A percentile compares a stretch with the other conserved stretches of the same genome.
Conservation (phyloP, 2,888 invertebrate genomes). For the Trichogramma dendrolimi region DNA sequence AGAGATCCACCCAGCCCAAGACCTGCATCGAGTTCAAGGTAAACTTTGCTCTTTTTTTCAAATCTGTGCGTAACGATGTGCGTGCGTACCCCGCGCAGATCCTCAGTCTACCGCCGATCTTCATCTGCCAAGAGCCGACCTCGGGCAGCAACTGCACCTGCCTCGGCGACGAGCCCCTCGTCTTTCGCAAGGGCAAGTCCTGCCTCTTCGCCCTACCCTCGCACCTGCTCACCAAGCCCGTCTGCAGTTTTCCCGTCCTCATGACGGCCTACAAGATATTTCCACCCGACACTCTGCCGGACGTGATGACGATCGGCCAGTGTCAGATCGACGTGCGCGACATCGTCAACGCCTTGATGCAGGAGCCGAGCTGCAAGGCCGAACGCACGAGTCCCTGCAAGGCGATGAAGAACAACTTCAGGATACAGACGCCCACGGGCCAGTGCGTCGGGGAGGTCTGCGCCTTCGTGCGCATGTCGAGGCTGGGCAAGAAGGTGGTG, state of each 20-base stretch:
- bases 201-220: constrained; percentile 64
- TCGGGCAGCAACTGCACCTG: constrained; percentile 49
- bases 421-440: constrained; percentile 55
- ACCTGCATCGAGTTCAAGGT: constrained; percentile 62
- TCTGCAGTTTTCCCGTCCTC: constrained; percentile 58
- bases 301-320: constrained; percentile 61
- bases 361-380: constrained; percentile 34
- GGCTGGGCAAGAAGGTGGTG: constrained; percentile 63
- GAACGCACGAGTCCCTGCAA: constrained; percentile 56
- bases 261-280: constrained; percentile 60
- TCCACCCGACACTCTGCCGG: constrained; percentile 61
- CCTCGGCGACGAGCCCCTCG: constrained; percentile 50
- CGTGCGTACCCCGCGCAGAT: constrained; percentile 45
- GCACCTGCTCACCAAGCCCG: constrained; percentile 55
- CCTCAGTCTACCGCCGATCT: constrained; percentile 58
- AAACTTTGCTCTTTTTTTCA: constrained; percentile 10
- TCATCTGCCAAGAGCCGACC: constrained; percentile 61
- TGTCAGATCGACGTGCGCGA: constrained; percentile 60
- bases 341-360: constrained; percentile 59
- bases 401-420: constrained; percentile 61
- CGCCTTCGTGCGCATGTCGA: constrained; percentile 63
- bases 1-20: constrained; percentile 43
- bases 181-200: constrained; percentile 64
- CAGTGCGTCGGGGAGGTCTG: constrained; percentile 58
- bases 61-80: background rate